Base-by-base conservation (phyloP, 2,797 vertebrate genomes). In the Nannoperca obscura region DNA sequence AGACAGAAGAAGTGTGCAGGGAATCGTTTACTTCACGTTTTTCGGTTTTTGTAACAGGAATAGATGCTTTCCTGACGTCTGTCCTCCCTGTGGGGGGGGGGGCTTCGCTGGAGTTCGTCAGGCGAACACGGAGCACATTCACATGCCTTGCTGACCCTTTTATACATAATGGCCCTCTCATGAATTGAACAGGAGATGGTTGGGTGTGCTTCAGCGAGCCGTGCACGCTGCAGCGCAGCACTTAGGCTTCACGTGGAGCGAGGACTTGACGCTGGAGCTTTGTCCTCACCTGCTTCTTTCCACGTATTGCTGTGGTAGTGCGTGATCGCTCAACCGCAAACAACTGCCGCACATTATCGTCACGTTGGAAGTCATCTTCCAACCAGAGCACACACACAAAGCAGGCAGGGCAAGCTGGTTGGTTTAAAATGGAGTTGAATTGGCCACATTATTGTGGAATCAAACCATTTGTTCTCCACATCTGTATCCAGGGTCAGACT, bases 181-280 rank as follows among this genome's bases (percentile, higher is more conserved):
- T 90, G 89, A 91, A 90, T 91, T 87, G 70, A 92, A 90, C 85
- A 89, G 22, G 77, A 88, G 88, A 82, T 75, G 73, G 83, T 83
- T 71, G 60, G 84, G 82, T 84, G 74, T 86, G 90, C 90, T 86
- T 92, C 86, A 92, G 81, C 40, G 75, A 76, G 77, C 81, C 74
- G 52, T 68, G 87, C 14, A 22, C 80, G 2, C 55, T 34, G 77
- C 86, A 44, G 58, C 3, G 3, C 77, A 60, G 85, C 84, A 75
- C 92, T 88, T 74, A 76, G 24, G 64, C 62, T 73, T 81, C 85
- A 59, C 67, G 80, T 75, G 70, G 70, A 88, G 77, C 30, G 4
- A 13, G 14, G 50, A 68, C 72, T 46, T 83, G 69, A 58, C 76
- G 86, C 82, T 22, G 68, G 20, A 55, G 64, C 70, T 34, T 47